These are phyloP conservation scores for Sardina pilchardus DNA, from an alignment of 2,113 vertebrate species.

Conservation along the genomic window DNA sequence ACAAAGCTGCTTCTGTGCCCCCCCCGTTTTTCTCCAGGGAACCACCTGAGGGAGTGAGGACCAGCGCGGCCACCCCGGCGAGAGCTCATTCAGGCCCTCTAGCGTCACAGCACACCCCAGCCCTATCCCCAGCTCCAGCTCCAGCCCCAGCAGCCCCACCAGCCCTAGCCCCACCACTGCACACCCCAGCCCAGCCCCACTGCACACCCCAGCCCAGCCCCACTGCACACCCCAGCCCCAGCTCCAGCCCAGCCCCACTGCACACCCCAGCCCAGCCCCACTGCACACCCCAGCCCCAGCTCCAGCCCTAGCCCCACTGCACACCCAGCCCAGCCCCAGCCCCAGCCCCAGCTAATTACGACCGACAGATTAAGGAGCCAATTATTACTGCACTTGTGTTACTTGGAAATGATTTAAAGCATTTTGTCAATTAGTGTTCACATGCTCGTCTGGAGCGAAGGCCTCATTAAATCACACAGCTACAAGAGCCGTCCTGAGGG, in stretches of 20 bases:
- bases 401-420: constrained; percentile 87
- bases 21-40: constrained; percentile 52
- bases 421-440: constrained; percentile 80
- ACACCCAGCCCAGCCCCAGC: too few species aligned
- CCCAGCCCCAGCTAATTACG: constrained; percentile 80
- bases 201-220: too few species aligned
- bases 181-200: too few species aligned
- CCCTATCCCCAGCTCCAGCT: too few species aligned
- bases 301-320: too few species aligned
- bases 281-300: too few species aligned
- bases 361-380: constrained; percentile 83
- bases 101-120: constrained; percentile 70
- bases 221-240: too few species aligned
- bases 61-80: constrained; percentile 79
- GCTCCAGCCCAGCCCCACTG: too few species aligned
- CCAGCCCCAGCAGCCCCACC: too few species aligned
- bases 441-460: constrained; percentile 69
- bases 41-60: constrained; percentile 77
- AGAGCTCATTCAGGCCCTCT: constrained; percentile 79
- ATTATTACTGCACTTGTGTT: constrained; percentile 85
- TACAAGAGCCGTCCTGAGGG: constrained; percentile 29
- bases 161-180: too few species aligned
- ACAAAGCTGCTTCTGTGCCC: constrained; percentile 81
- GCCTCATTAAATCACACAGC: constrained; percentile 50
- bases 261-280: too few species aligned